A percentile compares a stretch with the other conserved stretches of the same genome.
Evolutionary conservation across 2,113 vertebrate species (phyloP).

Genomic region (Variabilichromis moorii): DNA sequence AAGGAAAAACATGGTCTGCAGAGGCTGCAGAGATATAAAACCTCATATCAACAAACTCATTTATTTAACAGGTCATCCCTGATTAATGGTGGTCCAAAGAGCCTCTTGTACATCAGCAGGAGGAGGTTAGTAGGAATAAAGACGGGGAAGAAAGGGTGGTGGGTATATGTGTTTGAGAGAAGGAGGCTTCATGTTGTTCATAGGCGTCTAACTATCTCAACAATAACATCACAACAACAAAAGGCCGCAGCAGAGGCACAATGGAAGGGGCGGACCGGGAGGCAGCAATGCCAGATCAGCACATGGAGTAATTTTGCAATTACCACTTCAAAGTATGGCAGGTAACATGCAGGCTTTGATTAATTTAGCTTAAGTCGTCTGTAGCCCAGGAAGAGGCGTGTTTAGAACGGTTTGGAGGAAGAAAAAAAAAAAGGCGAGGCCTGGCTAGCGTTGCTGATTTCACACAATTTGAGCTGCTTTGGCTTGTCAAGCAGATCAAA

Average conservation of each 20-base stretch:
- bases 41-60: slow-evolving; percentile 56
- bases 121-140: slow-evolving; percentile 20
- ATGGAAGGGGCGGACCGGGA: slow-evolving; percentile 18
- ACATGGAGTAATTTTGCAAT: slow-evolving; percentile 68
- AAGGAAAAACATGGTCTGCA: background rate
- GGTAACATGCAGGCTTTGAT: slow-evolving; percentile 69
- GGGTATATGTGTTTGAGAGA: background rate
- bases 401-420: slow-evolving; percentile 43
- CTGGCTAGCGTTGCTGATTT: slow-evolving; percentile 74
- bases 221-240: slow-evolving; percentile 42
- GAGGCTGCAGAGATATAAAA: slow-evolving; percentile 47
- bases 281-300: slow-evolving; percentile 60
- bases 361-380: slow-evolving; percentile 76
- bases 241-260: slow-evolving; percentile 27
- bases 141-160: background rate
- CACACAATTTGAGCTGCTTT: slow-evolving; percentile 75
- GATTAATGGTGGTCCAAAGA: slow-evolving; percentile 42
- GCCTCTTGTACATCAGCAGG: background rate
- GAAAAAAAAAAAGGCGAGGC: background rate
- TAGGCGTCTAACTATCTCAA: slow-evolving; percentile 20
- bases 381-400: slow-evolving; percentile 67
- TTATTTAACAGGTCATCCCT: slow-evolving; percentile 40
- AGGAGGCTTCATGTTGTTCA: slow-evolving; percentile 3
- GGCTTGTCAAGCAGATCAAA: slow-evolving; percentile 72
- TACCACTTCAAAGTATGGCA: slow-evolving; percentile 73